Evolutionary conservation across 2,113 vertebrate genomes (phyloP), one percentile per base, ranked within the genome.

Genomic region (Carollia perspicillata): DNA sequence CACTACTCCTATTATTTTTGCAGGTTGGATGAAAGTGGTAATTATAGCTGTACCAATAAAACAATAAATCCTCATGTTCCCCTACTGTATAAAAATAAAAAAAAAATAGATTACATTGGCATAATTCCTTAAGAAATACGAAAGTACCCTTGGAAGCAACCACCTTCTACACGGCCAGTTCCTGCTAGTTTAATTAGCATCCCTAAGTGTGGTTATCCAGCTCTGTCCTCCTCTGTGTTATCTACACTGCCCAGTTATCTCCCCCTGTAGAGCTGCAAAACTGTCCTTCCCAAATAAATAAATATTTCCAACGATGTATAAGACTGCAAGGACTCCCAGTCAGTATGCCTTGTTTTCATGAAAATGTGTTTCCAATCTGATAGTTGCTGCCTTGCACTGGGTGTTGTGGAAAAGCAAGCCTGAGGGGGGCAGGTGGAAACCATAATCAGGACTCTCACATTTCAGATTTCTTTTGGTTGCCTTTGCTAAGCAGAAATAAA

Each of bases 391-490:
- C 60, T 28, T 74, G 16, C 6, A 16, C 53, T 69, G 71, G 30
- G n/a, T 28, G 8, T 2, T 65, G 42, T 28, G 23, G 49, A 69
- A 86, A 84, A 95, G 26, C 16, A 90, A 74, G 55, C 35, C 28
- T n/a, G 58, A 11, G 44, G 53, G 42, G 10, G 58, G 58, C 9
- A 3, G 58, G 23, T 10, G 4, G 58, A 40, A n/a, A 40, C 84
- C 47, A 22, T 72, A 58, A 72, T 0, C 47, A 65, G 49, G 37
- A 85, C 35, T 78, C 72, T 95, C 28, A n/a, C 28, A 53, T 89
- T 84, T 89, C 71, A 94, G 72, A 58, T 84, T 65, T 77, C 77
- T 69, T 85, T 95, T 79, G 26, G 17, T 63, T 83, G 49, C 47
- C 55, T 90, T 44, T 35, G 77, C 44, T 66, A 58, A 68, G 55